Base-by-base conservation (phyloP, 1,140 invertebrate species). In the Cotesia vestalis region DNA sequence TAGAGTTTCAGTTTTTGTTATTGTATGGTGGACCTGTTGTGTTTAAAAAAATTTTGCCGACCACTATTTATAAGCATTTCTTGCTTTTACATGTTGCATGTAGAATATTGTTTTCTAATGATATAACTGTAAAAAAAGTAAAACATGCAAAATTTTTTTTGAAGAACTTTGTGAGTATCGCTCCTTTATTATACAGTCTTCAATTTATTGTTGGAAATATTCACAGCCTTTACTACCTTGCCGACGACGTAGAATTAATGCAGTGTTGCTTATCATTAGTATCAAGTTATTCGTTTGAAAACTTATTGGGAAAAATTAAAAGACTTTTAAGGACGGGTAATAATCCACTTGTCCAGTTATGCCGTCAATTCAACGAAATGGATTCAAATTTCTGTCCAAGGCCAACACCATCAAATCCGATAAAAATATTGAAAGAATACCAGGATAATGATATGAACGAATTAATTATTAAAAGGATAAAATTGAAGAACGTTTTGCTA, bases 51-150 rank as follows among this genome's bases (percentile, higher is more conserved):
- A 36, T 74, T 38, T 69, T 79, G 11, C 12, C 64, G 17, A 3
- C 52, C 1, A 66, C 73, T 51, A 17, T 77, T 14, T 77, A 70
- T 61, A 66, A 66, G 14, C 73, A 78, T 59, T 76, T 78, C 59
- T 20, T 78, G n/a, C 62, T 78, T 11, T 68, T 78, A n/a, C 75
- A 76, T 40, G 69, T 66, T 17, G 64, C 70, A 4, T 67, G 69
- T 55, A 64, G 75, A 61, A 67, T 77, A 38, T 73, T 79, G 59
- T 70, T 68, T 12, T 73, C 73, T 52, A 72, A 74, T 8, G 36
- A 71, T 20, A 8, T 38, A 38, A 51, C 69, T 57, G 3, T 73
- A 8, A 8, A 35, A 17, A 70, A 76, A 59, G 69, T 38, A 52
- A 52, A 69, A 8, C 53, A 74, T 20, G 73, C 76, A 4, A 72